Evolutionary conservation across 2,888 invertebrate species (phyloP).

Genomic region (Chymomyza procnemis): DNA sequence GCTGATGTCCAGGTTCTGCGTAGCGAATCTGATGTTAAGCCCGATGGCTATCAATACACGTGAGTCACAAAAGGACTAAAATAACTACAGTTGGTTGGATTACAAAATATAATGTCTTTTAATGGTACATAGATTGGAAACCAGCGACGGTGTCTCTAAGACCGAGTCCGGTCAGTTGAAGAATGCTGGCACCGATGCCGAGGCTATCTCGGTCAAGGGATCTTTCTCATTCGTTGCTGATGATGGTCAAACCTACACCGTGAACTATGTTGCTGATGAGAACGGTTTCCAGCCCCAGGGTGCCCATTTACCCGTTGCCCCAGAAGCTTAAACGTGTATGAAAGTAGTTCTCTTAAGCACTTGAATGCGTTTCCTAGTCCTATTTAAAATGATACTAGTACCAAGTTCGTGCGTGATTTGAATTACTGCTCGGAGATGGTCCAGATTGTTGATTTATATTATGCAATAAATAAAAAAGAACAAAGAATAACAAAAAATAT

Average conservation of each 20-base stretch:
- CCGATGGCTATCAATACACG: slow-evolving; percentile 79
- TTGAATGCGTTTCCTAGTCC: background rate
- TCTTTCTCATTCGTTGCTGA: slow-evolving; percentile 79
- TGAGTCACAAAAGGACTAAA: slow-evolving; percentile 16
- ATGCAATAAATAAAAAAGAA: background rate
- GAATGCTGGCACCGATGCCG: slow-evolving; percentile 74
- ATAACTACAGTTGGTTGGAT: background rate
- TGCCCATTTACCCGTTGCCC: slow-evolving; percentile 78
- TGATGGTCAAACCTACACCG: slow-evolving; percentile 80
- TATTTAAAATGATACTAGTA: background rate
- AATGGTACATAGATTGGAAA: slow-evolving; percentile 37
- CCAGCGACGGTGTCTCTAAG: slow-evolving; percentile 54
- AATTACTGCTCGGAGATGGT: background rate
- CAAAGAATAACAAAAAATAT: background rate
- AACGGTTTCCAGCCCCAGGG: slow-evolving; percentile 79
- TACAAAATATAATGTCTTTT: background rate
- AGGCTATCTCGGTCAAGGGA: slow-evolving; percentile 57
- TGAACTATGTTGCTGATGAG: slow-evolving; percentile 78
- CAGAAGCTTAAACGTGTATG: slow-evolving; percentile 35
- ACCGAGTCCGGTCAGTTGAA: slow-evolving; percentile 38
- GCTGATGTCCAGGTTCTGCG: background rate
- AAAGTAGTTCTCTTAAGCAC: background rate
- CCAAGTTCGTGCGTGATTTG: background rate
- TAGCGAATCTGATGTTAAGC: slow-evolving; percentile 64
- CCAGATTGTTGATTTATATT: background rate